These are phyloP conservation scores for Nematopogon swammerdamellus DNA, from an alignment of 2,888 invertebrate genomes.

Conservation along the genomic window DNA sequence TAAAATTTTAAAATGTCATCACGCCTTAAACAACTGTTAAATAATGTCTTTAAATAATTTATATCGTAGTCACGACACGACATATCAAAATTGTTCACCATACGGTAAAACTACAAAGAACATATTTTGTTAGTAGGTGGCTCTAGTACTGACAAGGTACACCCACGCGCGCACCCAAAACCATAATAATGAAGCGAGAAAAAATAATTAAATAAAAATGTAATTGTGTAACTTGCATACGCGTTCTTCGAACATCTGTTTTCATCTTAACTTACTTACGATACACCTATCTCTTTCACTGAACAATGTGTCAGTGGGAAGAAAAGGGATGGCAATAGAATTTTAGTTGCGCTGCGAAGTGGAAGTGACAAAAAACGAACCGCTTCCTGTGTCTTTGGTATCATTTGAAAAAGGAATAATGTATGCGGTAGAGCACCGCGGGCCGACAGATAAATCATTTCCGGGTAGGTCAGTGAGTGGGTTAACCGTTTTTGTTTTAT, in stretches of 20 bases:
- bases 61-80: no score
- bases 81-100: no score
- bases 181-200: constrained; percentile 31
- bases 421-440: constrained; percentile 22
- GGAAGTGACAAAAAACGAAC: constrained; percentile 56
- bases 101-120: no score
- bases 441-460: constrained; percentile 16
- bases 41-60: no score
- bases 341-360: constrained; percentile 32
- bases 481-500: no score
- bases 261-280: constrained; percentile 54
- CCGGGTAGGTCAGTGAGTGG: no score
- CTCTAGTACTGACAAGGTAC: constrained; percentile 28
- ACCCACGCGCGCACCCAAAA: constrained; percentile 34
- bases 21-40: no score
- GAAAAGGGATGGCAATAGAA: constrained; percentile 18
- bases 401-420: constrained; percentile 53
- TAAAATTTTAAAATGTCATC: no score
- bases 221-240: constrained; percentile 51
- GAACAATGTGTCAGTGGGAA: constrained; percentile 10
- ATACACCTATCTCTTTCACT: constrained; percentile 16
- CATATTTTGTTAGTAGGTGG: no score
- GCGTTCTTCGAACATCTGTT: constrained; percentile 47
- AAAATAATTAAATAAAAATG: constrained; percentile 52
- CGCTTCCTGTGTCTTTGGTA: constrained; percentile 56